Percentiles rank a stretch among this genome's conserved stretches.
These are phyloP conservation scores for Mergus octosetaceus DNA, from an alignment of 2,797 vertebrate genomes.

Conservation along the genomic window DNA sequence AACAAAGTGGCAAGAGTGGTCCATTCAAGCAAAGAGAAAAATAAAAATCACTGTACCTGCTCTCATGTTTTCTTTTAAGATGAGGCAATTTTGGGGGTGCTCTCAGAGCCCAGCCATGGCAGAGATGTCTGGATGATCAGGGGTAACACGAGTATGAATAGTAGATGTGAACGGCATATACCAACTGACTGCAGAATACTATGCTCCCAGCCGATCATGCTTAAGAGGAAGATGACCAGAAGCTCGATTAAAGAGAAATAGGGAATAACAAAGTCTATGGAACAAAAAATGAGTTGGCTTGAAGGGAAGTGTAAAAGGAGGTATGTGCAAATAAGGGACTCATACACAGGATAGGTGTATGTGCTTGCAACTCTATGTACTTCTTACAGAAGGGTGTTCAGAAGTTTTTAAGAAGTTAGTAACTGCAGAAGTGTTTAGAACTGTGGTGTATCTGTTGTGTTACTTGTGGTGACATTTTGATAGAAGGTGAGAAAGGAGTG, in stretches of 20 bases:
- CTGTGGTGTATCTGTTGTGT: background rate
- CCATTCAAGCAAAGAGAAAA: background rate
- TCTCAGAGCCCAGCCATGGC: background rate
- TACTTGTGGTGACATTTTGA: background rate
- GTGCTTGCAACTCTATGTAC: no score
- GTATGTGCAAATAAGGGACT: no score
- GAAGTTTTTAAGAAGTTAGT: background rate
- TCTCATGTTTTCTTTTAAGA: background rate
- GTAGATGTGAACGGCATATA: background rate
- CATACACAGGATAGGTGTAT: no score
- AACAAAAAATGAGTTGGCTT: background rate
- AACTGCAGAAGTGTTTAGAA: background rate
- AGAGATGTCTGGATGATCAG: background rate
- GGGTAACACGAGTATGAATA: fast-evolving
- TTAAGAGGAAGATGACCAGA: no score
- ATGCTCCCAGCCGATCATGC: no score
- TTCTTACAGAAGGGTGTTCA: no score
- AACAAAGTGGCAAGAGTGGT: background rate
- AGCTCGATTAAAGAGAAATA: no score
- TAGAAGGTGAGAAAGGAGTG: background rate
- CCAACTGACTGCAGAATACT: background rate
- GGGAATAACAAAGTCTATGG: no score
- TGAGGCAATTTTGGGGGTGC: background rate
- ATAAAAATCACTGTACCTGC: background rate
- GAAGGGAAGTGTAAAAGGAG: background rate